phyloP scores from a whole-genome alignment of 1,140 invertebrate genomes.

The Bactericera cockerelli region DNA sequence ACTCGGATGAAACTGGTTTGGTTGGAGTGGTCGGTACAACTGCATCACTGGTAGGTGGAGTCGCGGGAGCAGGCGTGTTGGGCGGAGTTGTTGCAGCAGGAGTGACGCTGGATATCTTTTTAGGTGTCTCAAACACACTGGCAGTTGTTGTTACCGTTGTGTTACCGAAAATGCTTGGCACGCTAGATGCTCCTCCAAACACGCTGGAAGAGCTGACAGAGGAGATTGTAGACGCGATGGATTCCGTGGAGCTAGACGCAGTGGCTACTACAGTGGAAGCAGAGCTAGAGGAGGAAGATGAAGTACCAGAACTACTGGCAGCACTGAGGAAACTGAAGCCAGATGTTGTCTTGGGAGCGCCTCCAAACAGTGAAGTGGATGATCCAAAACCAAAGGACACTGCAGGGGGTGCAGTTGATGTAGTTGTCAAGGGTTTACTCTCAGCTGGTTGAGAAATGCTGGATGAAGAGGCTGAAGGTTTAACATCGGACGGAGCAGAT shows the following conservation, averaged over 20 bases:
- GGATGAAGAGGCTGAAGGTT: background rate
- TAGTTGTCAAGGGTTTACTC: background rate
- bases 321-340: slow-evolving; percentile 2
- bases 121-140: background rate
- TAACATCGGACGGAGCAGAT: too few relatives aligned
- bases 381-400: background rate
- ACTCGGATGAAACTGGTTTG: too few relatives aligned
- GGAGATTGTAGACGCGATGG: background rate
- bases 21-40: too few relatives aligned
- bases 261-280: too few relatives aligned
- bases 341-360: background rate
- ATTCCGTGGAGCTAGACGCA: background rate
- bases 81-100: too few relatives aligned
- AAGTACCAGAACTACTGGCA: background rate
- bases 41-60: background rate
- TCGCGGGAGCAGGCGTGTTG: background rate
- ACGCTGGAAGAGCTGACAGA: background rate
- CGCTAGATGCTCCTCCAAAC: too few relatives aligned
- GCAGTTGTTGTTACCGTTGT: background rate
- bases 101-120: too few relatives aligned
- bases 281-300: background rate
- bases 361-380: background rate
- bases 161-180: background rate
- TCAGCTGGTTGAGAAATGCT: too few relatives aligned
- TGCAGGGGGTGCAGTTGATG: background rate